Base-by-base conservation (phyloP, 1,140 invertebrate species). In the Cephus cinctus region DNA sequence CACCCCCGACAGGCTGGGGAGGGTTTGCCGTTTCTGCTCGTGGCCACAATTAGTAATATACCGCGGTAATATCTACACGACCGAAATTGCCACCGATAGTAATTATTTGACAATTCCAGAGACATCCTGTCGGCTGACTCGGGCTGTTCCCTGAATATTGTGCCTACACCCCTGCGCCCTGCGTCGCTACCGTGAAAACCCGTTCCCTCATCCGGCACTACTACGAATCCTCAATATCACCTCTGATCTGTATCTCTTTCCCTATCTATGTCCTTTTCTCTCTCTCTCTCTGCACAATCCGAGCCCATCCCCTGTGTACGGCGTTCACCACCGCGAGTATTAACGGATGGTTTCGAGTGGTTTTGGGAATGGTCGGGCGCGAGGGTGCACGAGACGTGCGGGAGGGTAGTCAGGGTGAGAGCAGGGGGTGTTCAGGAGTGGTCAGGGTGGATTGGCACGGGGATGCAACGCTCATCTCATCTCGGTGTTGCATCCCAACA, bases 21-120 rank as follows among this genome's bases (percentile, higher is more conserved):
- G n/a, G n/a, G n/a, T n/a, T n/a, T n/a, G n/a, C n/a, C n/a, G n/a
- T n/a, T n/a, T 49, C 46, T 50, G 50, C 59, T 60, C 56, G 50
- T 56, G 57, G 41, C 57, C 61, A 54, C 63, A 63, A 67, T 66
- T 61, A 67, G 57, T 63, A 69, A 61, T 63, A 58, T 56, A 62
- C 54, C 58, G 57, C 64, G 57, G 59, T 54, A 57, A 67, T 65
- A 61, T 64, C 58, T 55, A 60, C 55, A 57, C 58, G 57, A 47
- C 51, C 59, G 56, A 60, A 65, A 66, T 67, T 63, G 65, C 65
- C 61, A 51, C 46, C 59, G 57, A 55, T 58, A 65, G 63, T 69
- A 65, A 67, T 67, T 65, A 69, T 69, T 67, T 67, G 64, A 69
- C 63, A 69, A 67, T 69, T 64, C 51, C 58, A 65, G 54, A 63